phyloP scores from a whole-genome alignment of 2,113 vertebrate species.

The Oryctolagus cuniculus region DNA sequence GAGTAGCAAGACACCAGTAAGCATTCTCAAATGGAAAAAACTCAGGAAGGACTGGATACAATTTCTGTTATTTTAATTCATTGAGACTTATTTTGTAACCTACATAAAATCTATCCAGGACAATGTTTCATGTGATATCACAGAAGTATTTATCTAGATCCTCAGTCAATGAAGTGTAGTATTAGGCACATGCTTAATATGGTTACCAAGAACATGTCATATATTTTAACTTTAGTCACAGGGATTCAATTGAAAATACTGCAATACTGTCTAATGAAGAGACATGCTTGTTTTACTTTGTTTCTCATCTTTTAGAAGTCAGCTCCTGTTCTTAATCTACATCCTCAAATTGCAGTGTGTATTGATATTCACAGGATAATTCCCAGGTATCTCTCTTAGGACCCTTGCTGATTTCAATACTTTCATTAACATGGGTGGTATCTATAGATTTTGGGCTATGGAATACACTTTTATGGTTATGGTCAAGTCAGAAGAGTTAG shows the following conservation, averaged over 20 bases:
- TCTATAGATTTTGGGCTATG: not conserved
- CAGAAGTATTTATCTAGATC: not conserved
- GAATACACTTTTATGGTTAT: not conserved
- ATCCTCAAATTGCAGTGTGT: not conserved
- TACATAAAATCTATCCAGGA: too few relatives aligned
- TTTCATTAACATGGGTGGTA: not conserved
- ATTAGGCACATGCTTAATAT: not conserved
- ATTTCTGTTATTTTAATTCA: too few relatives aligned
- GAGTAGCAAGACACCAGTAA: not conserved
- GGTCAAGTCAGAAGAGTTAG: not conserved
- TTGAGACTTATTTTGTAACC: too few relatives aligned
- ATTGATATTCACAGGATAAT: not conserved
- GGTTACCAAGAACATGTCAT: not conserved
- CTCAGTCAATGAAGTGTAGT: not conserved
- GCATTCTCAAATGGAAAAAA: not conserved
- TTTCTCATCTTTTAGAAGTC: not conserved
- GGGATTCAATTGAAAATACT: not conserved
- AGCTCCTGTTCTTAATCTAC: not conserved
- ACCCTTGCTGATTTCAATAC: not conserved
- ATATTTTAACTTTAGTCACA: slow-evolving; percentile 33
- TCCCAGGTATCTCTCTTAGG: not conserved
- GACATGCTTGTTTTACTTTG: not conserved
- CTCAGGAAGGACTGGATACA: too few relatives aligned
- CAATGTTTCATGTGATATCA: too few relatives aligned
- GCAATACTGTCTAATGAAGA: not conserved